These are phyloP conservation scores for Prochilodus magdalenae DNA, from an alignment of 2,113 vertebrate species.

Conservation along the genomic window DNA sequence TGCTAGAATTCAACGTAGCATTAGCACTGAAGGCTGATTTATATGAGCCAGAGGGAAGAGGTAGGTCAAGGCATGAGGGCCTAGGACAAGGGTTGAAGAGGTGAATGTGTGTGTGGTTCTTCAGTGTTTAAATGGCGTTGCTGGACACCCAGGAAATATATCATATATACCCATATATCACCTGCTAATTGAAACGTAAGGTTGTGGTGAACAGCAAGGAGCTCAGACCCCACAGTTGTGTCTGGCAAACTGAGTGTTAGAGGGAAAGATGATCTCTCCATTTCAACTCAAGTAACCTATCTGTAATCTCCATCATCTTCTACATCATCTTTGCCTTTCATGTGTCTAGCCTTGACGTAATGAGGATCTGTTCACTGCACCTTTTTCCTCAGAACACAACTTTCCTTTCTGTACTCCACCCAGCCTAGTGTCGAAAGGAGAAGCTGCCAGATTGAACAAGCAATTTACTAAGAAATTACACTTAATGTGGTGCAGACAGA, in stretches of 20 bases:
- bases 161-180: not conserved
- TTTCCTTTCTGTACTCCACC: too few species aligned
- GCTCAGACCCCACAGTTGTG: not conserved
- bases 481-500: not conserved
- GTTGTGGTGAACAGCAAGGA: not conserved
- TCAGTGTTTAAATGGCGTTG: not conserved
- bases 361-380: not conserved
- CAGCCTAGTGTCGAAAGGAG: not conserved
- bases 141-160: not conserved
- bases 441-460: not conserved
- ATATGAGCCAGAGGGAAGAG: not conserved
- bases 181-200: not conserved
- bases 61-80: conserved; percentile 40
- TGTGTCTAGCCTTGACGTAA: too few species aligned
- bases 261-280: not conserved
- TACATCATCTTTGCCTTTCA: too few species aligned
- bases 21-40: not conserved
- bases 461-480: not conserved
- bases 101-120: conserved; percentile 6
- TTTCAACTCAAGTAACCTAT: too few species aligned
- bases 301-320: not conserved
- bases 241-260: too few species aligned
- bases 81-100: conserved; percentile 39
- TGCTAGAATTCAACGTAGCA: conserved; percentile 3
- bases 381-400: not conserved